A percentile compares a stretch with the other conserved stretches of the same genome.
These are phyloP conservation scores for Trissolcus brochymenae DNA, from an alignment of 2,888 invertebrate species.

Conservation along the genomic window DNA sequence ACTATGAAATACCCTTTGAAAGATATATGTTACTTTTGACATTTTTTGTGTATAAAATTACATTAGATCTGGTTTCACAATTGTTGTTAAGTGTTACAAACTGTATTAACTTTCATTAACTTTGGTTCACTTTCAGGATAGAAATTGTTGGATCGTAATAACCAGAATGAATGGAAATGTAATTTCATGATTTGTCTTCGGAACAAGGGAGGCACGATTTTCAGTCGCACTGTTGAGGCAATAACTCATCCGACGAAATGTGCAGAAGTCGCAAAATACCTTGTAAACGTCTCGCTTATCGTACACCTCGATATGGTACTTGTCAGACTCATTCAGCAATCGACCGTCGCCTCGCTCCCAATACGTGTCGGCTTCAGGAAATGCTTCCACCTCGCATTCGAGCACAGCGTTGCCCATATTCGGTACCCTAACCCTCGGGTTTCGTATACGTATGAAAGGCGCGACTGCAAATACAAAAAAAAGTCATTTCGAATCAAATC, in stretches of 20 bases:
- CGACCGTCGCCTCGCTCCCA: slow-evolving; percentile 90
- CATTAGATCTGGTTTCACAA: too few relatives aligned
- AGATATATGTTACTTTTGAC: too few relatives aligned
- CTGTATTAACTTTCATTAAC: too few relatives aligned
- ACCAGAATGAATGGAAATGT: background rate
- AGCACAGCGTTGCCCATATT: slow-evolving; percentile 83
- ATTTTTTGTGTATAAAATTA: too few relatives aligned
- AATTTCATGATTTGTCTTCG: slow-evolving; percentile 25
- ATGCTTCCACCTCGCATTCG: slow-evolving; percentile 92
- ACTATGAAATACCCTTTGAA: too few relatives aligned
- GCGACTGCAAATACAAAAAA: slow-evolving; percentile 80
- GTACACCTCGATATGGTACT: slow-evolving; percentile 80
- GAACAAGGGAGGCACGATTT: slow-evolving; percentile 20
- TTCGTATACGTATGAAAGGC: slow-evolving; percentile 88
- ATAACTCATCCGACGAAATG: slow-evolving; percentile 37
- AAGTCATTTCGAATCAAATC: background rate
- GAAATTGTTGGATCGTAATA: too few relatives aligned
- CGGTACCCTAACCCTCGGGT: slow-evolving; percentile 84
- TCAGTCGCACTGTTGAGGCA: slow-evolving; percentile 19
- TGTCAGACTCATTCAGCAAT: slow-evolving; percentile 82
- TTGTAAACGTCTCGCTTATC: slow-evolving; percentile 78
- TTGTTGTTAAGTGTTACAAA: too few relatives aligned
- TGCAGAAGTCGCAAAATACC: slow-evolving; percentile 66
- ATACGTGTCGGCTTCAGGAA: slow-evolving; percentile 89
- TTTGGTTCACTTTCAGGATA: too few relatives aligned